These are phyloP conservation scores for Galemys pyrenaicus DNA, from an alignment of 2,113 vertebrate genomes.

Conservation along the genomic window DNA sequence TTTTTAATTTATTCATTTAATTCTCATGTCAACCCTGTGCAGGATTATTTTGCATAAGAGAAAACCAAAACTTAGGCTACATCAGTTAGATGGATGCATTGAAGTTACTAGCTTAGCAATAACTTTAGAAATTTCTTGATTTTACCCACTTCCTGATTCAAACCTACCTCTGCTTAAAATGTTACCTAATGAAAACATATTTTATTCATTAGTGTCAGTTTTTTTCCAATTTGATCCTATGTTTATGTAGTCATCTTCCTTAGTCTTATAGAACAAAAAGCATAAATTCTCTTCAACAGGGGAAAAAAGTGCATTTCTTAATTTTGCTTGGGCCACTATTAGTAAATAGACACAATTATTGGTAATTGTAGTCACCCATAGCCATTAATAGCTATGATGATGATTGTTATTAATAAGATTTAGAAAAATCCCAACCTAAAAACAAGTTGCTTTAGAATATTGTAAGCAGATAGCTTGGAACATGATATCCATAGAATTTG, in stretches of 20 bases:
- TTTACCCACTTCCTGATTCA: constrained; percentile 1
- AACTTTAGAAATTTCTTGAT: neutral
- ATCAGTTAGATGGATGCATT: constrained; percentile 30
- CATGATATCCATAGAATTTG: neutral
- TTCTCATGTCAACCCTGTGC: neutral
- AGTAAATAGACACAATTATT: neutral
- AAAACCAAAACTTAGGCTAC: neutral
- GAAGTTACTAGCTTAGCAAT: constrained; percentile 6
- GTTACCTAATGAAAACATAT: constrained; percentile 12
- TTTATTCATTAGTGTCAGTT: neutral
- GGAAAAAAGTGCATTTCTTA: neutral
- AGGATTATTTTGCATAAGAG: neutral
- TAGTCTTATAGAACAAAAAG: constrained; percentile 26
- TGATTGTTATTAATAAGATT: neutral
- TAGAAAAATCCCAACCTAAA: neutral
- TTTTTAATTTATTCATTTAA: constrained; percentile 29
- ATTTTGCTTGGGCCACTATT: neutral
- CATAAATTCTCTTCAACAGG: neutral
- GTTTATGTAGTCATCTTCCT: constrained; percentile 2
- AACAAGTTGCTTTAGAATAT: neutral
- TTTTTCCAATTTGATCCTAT: neutral
- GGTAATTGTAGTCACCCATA: rapidly evolving
- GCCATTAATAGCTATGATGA: neutral
- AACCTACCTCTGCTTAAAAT: constrained; percentile 13
- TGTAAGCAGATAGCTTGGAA: neutral